Conservation (phyloP, 2,797 vertebrate genomes). For the Arctocebus calabarensis region DNA sequence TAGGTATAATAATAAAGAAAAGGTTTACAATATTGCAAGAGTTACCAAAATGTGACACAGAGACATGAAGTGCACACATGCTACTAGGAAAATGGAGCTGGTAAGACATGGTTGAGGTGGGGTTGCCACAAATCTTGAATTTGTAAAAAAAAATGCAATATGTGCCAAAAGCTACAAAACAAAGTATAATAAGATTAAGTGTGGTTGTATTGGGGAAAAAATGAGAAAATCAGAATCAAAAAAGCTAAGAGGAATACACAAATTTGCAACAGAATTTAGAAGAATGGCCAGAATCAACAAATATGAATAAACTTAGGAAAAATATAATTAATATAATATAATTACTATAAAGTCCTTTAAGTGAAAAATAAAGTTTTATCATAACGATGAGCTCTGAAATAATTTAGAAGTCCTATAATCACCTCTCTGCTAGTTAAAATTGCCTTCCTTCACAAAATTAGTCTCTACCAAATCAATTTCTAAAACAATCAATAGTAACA, state of each 20-base stretch:
- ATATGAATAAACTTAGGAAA: constrained; percentile 1
- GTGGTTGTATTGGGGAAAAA: not conserved
- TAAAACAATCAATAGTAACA: constrained; percentile 69
- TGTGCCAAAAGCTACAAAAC: not conserved
- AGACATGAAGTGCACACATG: not conserved
- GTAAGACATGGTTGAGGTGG: not conserved
- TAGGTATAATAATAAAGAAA: not conserved
- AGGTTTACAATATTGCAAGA: not conserved
- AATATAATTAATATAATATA: not conserved
- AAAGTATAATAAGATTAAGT: not conserved
- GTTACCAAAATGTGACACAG: not conserved
- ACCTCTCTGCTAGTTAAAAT: constrained; percentile 9
- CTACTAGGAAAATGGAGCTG: not conserved
- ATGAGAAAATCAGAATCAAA: constrained; percentile 39
- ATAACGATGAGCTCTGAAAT: constrained; percentile 14
- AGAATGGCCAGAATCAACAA: not conserved
- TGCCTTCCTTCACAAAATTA: constrained; percentile 49
- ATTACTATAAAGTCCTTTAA: not conserved
- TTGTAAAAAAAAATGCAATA: not conserved
- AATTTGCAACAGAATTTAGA: not conserved
- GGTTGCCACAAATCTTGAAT: not conserved
- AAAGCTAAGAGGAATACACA: not conserved
- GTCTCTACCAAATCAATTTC: constrained; percentile 62
- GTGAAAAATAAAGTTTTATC: not conserved
- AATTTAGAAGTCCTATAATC: constrained; percentile 10